These are phyloP conservation scores for Miichthys miiuy DNA, from an alignment of 2,797 vertebrate species.

Conservation along the genomic window DNA sequence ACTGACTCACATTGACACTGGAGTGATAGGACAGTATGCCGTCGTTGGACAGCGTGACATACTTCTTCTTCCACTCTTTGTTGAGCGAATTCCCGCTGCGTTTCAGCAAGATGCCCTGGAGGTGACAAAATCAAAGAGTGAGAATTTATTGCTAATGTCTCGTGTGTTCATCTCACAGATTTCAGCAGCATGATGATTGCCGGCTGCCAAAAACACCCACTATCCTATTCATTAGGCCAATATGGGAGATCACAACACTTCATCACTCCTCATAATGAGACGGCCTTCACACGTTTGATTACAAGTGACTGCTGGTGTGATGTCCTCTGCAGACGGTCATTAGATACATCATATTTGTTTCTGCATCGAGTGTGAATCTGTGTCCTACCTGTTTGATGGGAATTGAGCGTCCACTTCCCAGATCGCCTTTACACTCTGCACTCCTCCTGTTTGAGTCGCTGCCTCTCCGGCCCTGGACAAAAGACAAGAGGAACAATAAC, in stretches of 20 bases:
- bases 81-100: conserved; percentile 94
- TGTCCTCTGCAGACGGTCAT: conserved; percentile 50
- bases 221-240: conserved; percentile 52
- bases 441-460: conserved; percentile 95
- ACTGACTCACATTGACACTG: conserved; percentile 91
- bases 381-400: conserved; percentile 93
- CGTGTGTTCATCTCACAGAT: conserved; percentile 41
- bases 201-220: conserved; percentile 60
- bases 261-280: conserved; percentile 52
- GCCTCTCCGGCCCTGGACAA: conserved; percentile 89
- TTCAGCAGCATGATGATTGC: conserved; percentile 24
- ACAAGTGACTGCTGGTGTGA: conserved; percentile 35
- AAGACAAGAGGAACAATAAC: not conserved
- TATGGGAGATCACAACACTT: conserved; percentile 39
- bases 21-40: conserved; percentile 94
- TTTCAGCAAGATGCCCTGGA: conserved; percentile 92
- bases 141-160: conserved; percentile 48
- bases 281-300: conserved; percentile 50
- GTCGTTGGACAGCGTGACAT: conserved; percentile 92
- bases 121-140: conserved; percentile 42
- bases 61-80: conserved; percentile 98
- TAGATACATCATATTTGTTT: conserved; percentile 40
- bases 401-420: conserved; percentile 90
- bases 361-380: conserved; percentile 33
- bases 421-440: conserved; percentile 90